phyloP scores from a whole-genome alignment of 92 coral and sea anemone species.

The Diadumene lineata region DNA sequence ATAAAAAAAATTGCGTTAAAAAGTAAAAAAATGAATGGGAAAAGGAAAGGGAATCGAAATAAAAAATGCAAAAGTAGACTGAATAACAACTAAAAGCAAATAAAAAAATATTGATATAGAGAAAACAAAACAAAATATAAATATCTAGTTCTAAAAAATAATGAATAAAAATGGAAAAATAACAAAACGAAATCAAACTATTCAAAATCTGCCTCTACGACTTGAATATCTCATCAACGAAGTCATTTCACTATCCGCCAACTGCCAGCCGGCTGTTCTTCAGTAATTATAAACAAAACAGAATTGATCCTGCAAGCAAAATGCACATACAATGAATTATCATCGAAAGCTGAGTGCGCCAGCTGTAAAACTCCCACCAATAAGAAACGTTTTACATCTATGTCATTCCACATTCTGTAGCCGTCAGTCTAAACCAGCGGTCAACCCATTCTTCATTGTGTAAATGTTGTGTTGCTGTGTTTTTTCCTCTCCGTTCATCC shows the following conservation, averaged over 20 bases:
- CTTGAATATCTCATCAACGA: background rate
- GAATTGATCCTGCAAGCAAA: background rate
- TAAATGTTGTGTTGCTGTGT: background rate
- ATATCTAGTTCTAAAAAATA: too few species aligned
- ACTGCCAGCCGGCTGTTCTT: constrained; percentile 4
- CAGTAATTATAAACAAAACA: constrained; percentile 3
- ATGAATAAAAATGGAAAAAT: too few species aligned
- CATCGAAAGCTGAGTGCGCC: background rate
- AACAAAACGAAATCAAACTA: background rate
- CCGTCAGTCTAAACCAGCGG: constrained; percentile 30
- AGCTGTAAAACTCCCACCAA: constrained; percentile 20
- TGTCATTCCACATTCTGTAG: constrained; percentile 1
- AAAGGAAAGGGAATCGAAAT: too few species aligned
- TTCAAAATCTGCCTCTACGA: background rate
- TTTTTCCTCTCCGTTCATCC: background rate
- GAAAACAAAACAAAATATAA: too few species aligned
- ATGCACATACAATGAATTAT: background rate
- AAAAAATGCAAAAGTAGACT: too few species aligned
- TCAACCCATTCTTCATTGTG: background rate
- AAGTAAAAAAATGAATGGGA: too few species aligned
- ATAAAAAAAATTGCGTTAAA: too few species aligned
- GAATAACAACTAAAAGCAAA: too few species aligned
- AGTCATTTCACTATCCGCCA: background rate
- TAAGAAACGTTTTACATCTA: constrained; percentile 22
- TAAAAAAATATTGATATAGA: too few species aligned